phyloP scores from a whole-genome alignment of 2,888 invertebrate species.

The Lasioglossum leucozonium region DNA sequence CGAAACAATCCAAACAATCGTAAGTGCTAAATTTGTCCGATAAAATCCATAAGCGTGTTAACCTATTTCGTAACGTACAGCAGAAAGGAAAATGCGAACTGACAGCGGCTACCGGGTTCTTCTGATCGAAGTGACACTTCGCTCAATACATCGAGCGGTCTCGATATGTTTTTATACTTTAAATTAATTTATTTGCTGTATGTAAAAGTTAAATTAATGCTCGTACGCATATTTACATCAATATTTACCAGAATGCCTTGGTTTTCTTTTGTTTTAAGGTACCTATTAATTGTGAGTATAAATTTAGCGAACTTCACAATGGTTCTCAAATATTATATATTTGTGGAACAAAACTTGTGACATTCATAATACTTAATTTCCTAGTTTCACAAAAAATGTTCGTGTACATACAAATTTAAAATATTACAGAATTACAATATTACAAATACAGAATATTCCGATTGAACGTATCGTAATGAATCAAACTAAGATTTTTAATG shows the following conservation, averaged over 20 bases:
- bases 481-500: not conserved
- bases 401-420: not conserved
- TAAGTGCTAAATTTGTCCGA: constrained; percentile 29
- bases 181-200: not conserved
- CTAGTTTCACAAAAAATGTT: not conserved
- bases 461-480: not conserved
- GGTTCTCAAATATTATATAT: not conserved
- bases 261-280: not conserved
- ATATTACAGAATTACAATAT: too few relatives aligned
- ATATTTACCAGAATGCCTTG: not conserved
- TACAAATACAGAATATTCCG: too few relatives aligned
- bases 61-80: constrained; percentile 41
- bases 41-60: constrained; percentile 48
- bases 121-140: not conserved
- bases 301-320: not conserved
- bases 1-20: constrained; percentile 17
- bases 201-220: not conserved
- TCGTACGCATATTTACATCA: not conserved
- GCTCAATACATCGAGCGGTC: not conserved
- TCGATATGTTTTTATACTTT: constrained; percentile 1
- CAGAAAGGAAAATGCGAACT: constrained; percentile 45
- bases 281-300: not conserved
- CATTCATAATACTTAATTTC: not conserved
- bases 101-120: constrained; percentile 26
- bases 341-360: not conserved